phyloP scores from a whole-genome alignment of 2,113 vertebrate genomes.

The Bambusicola thoracicus region DNA sequence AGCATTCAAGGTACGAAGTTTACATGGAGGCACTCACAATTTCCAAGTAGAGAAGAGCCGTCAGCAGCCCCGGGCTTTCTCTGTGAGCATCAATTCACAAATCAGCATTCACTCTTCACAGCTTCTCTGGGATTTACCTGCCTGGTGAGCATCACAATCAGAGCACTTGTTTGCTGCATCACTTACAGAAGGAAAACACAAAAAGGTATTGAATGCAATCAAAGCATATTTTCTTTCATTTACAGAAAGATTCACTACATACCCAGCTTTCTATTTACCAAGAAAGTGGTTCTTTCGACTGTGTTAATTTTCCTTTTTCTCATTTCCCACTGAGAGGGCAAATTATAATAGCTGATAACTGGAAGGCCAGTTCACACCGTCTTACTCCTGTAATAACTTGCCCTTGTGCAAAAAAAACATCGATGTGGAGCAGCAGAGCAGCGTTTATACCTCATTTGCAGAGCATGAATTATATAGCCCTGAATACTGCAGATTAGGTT shows the following conservation, averaged over 20 bases:
- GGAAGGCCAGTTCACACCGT: background rate
- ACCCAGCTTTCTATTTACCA: background rate
- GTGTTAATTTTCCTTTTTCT: background rate
- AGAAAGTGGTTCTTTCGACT: background rate
- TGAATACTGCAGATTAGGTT: background rate
- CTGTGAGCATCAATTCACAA: background rate
- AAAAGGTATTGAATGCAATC: background rate
- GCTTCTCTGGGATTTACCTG: background rate
- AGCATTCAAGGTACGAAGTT: background rate
- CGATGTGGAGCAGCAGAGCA: slow-evolving; percentile 9
- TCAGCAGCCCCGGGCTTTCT: background rate
- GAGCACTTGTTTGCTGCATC: background rate
- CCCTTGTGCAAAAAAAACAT: background rate
- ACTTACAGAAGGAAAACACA: background rate
- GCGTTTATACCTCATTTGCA: slow-evolving; percentile 47
- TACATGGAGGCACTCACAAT: background rate
- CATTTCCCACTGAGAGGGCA: slow-evolving; percentile 28
- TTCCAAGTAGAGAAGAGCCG: fast-evolving
- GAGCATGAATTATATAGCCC: slow-evolving; percentile 22
- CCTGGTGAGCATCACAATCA: background rate
- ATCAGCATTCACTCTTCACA: background rate
- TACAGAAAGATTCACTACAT: background rate
- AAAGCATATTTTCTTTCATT: slow-evolving; percentile 24
- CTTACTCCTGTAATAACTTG: slow-evolving; percentile 28
- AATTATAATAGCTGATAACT: slow-evolving; percentile 8